Evolutionary conservation across 2,797 vertebrate genomes (phyloP).

Genomic region (Centroberyx gerrardi): DNA sequence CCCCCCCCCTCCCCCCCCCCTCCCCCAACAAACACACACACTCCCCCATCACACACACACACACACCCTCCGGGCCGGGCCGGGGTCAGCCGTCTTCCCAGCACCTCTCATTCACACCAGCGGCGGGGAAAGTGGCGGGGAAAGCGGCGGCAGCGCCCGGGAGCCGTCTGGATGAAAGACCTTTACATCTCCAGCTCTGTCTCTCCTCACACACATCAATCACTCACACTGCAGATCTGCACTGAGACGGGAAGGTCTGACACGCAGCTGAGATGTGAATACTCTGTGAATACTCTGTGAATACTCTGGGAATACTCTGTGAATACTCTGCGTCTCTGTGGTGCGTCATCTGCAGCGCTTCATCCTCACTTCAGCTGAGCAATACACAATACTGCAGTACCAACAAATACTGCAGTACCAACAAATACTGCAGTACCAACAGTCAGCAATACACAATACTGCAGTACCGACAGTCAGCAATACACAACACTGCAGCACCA

Average conservation of each 20-base stretch:
- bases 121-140: conserved; percentile 45
- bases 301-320: too few species aligned
- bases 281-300: too few species aligned
- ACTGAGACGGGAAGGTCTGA: not conserved
- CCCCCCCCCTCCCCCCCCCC: not conserved
- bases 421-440: too few species aligned
- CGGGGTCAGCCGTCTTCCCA: conserved; percentile 64
- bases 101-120: conserved; percentile 37
- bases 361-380: too few species aligned
- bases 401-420: too few species aligned
- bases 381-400: too few species aligned
- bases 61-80: not conserved
- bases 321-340: too few species aligned
- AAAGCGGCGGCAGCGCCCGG: not conserved
- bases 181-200: too few species aligned
- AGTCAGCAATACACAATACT: too few species aligned
- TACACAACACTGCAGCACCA: too few species aligned
- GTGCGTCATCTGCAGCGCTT: too few species aligned
- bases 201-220: conserved; percentile 36
- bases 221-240: conserved; percentile 23
- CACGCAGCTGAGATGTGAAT: not conserved
- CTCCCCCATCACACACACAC: not conserved
- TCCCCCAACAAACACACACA: not conserved
- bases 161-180: conserved; percentile 39
- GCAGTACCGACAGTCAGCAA: too few species aligned